A percentile compares a stretch with the other conserved stretches of the same genome.
Conservation (phyloP, 2,113 vertebrate species). For the Varanus salvator region DNA sequence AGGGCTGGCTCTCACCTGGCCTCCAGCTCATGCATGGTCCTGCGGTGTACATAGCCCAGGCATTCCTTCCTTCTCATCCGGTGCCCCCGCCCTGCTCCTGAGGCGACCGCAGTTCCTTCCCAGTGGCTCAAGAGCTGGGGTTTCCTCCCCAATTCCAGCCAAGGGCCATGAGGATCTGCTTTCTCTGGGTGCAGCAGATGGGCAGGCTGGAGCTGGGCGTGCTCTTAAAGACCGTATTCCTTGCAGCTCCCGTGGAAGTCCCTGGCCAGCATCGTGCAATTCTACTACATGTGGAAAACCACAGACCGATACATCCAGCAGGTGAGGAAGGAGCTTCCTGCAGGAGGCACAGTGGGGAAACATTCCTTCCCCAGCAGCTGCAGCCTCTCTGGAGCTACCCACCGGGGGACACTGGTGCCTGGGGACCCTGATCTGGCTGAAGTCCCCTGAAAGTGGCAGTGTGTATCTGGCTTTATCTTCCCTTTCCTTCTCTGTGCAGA, state of each 20-base stretch:
- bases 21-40: not conserved
- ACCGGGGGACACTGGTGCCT: too few species aligned
- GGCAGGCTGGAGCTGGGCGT: not conserved
- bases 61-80: not conserved
- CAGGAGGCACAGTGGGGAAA: not conserved
- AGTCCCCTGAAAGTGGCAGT: not conserved
- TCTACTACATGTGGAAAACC: constrained; percentile 99
- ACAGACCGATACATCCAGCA: constrained; percentile 96
- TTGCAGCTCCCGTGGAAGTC: constrained; percentile 93
- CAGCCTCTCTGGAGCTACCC: too few species aligned
- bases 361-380: not conserved
- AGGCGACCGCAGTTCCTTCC: not conserved
- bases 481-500: constrained; percentile 69
- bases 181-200: too few species aligned
- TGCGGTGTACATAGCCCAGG: too few species aligned
- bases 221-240: not conserved
- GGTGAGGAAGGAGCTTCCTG: constrained; percentile 63
- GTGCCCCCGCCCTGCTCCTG: not conserved
- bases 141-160: not conserved
- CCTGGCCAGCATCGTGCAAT: constrained; percentile 93
- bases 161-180: not conserved
- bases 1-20: too few species aligned
- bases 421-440: not conserved
- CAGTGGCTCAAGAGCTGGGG: not conserved
- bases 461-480: too few species aligned